Evolutionary conservation across 1,140 invertebrate genomes (phyloP), one percentile per base, ranked within the genome.

Genomic region (Zophobas morio): DNA sequence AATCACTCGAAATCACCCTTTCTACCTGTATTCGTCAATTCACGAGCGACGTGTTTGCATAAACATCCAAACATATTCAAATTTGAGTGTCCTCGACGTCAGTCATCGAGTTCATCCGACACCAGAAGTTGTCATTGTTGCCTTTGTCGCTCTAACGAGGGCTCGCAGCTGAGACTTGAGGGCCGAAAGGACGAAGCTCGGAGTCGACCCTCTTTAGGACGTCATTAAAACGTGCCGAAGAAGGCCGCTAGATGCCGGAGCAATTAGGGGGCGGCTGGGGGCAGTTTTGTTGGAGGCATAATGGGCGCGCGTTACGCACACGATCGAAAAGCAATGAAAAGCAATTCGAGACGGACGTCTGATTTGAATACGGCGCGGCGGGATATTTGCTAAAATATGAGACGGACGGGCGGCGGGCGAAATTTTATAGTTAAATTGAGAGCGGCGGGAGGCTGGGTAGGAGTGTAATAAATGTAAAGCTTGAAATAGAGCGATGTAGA

Each of bases 61-160:
- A 46, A 46, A 46, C 42, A 46, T 46, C 42, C 42, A 46, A 46
- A 46, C 42, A 46, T 46, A 46, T 46, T 46, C 42, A 46, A 46
- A 46, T 46, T 3, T 46, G 42, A 46, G 42, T 4, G 42, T 46
- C 42, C 42, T 46, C 42, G 42, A 46, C 42, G 42, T 46, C 42
- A 46, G 42, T 46, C 42, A 46, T 46, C 42, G 42, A 46, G 42
- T 46, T 46, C 42, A 46, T 46, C 42, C 42, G 42, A 46, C 42
- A 46, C 42, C 42, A 20, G 20, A 20, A 20, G 42, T 46, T 8
- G 42, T 4, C 42, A 8, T 46, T 8, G 3, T 46, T 8, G 3
- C 42, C 42, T 46, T 46, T 46, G 42, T 46, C 42, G 8, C 8
- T 8, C 42, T 46, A 46, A 46, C 42, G 42, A 46, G 42, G 42